Percentiles rank a stretch among this genome's conserved stretches.
These are phyloP conservation scores for Maniola hyperantus DNA, from an alignment of 2,888 invertebrate species.

Conservation along the genomic window DNA sequence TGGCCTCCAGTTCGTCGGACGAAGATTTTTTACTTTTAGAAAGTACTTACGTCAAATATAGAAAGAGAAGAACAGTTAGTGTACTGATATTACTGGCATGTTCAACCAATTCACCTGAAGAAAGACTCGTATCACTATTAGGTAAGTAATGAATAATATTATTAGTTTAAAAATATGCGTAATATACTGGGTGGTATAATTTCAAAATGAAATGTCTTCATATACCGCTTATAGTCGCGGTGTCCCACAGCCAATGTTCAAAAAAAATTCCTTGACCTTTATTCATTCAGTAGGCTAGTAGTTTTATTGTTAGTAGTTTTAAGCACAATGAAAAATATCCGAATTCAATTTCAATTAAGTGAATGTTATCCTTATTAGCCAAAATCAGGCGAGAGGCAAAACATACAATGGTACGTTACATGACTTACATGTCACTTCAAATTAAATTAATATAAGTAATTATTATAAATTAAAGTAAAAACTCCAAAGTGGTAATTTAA, in stretches of 20 bases:
- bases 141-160: slow-evolving; percentile 4
- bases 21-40: slow-evolving; percentile 4
- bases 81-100: not conserved
- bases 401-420: slow-evolving; percentile 4
- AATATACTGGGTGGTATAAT: too few species aligned
- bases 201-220: slow-evolving; percentile 4
- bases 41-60: slow-evolving; percentile 4
- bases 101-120: slow-evolving; percentile 2
- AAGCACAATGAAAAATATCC: slow-evolving; percentile 4
- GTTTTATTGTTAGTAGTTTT: slow-evolving; percentile 4
- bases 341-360: slow-evolving; percentile 1
- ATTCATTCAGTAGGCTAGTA: slow-evolving; percentile 4
- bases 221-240: not conserved
- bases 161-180: slow-evolving; percentile 2
- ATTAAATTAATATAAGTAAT: slow-evolving; percentile 1
- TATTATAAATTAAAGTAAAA: not conserved
- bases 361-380: slow-evolving; percentile 4
- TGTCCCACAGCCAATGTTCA: slow-evolving; percentile 2
- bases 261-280: slow-evolving; percentile 4
- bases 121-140: slow-evolving; percentile 4
- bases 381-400: slow-evolving; percentile 2
- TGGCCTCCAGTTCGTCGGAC: not conserved
- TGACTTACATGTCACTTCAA: slow-evolving; percentile 4
- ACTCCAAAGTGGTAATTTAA: not conserved
- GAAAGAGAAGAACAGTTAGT: slow-evolving; percentile 4